Percentiles rank a stretch among this genome's conserved stretches.
Evolutionary conservation across 2,888 invertebrate genomes (phyloP).

Genomic region (Pachycephus smyrnensis): DNA sequence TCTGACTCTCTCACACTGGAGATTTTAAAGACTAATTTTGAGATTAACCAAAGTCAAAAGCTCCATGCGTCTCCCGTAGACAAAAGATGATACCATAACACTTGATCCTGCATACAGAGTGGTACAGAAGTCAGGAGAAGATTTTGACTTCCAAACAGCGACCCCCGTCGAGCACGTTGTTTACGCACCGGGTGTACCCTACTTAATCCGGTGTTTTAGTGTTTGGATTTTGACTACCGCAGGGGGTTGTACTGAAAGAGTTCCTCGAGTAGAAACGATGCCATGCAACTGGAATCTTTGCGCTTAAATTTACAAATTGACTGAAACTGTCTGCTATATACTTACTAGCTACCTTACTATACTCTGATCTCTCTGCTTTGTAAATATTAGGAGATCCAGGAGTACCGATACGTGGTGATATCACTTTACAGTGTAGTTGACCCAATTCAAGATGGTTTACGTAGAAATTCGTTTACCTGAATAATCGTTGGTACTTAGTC

Average conservation of each 20-base stretch:
- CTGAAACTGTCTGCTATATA: not conserved
- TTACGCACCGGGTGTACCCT: conserved; percentile 39
- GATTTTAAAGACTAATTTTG: not conserved
- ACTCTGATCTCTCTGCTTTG: not conserved
- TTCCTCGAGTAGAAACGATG: conserved; percentile 9
- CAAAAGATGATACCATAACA: not conserved
- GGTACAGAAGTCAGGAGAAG: not conserved
- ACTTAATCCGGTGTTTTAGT: conserved; percentile 53
- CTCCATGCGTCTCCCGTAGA: not conserved
- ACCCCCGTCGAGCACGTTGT: conserved; percentile 42
- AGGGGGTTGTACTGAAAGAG: conserved; percentile 38
- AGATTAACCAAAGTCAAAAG: not conserved
- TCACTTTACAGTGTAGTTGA: not conserved
- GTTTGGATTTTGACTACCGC: conserved; percentile 46
- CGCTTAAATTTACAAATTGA: not conserved
- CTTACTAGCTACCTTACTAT: not conserved
- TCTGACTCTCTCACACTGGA: not conserved
- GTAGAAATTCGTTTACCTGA: not conserved
- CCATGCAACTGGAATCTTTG: conserved; percentile 18
- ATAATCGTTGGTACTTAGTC: not conserved
- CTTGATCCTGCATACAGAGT: not conserved
- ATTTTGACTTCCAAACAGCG: conserved; percentile 10
- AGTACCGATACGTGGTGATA: not conserved
- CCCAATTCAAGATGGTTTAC: not conserved
- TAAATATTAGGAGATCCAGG: not conserved